Conservation (phyloP, 92 coral and sea anemone species). For the Siderastrea siderea region DNA sequence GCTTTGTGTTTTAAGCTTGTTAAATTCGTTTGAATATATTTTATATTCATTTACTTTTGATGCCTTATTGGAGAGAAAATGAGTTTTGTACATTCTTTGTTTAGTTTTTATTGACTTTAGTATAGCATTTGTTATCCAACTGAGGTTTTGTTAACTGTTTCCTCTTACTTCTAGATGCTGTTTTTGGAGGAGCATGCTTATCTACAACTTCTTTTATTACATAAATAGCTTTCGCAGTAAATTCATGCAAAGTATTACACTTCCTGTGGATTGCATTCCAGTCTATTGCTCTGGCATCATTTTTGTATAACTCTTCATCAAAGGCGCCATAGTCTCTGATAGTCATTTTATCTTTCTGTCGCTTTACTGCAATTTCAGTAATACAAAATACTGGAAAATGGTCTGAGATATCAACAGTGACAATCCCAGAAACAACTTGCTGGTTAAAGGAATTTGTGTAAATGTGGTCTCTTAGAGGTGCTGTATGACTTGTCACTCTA, state of each 20-base stretch:
- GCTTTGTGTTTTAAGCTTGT: constrained; percentile 6
- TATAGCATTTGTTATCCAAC: constrained; percentile 41
- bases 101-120: constrained; percentile 40
- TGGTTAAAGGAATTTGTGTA: constrained; percentile 4
- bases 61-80: neutral
- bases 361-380: neutral
- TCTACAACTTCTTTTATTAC: neutral
- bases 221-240: neutral
- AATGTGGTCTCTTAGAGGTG: too few relatives aligned
- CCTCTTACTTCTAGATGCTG: neutral
- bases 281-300: constrained; percentile 5
- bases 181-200: constrained; percentile 55
- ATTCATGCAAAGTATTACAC: constrained; percentile 2
- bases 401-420: constrained; percentile 26
- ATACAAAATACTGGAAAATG: neutral
- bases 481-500: too few relatives aligned
- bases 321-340: neutral
- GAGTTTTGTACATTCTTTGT: constrained; percentile 29
- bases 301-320: neutral
- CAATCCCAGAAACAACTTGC: constrained; percentile 25
- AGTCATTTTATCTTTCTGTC: neutral
- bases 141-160: constrained; percentile 30
- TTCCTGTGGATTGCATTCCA: neutral
- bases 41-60: constrained; percentile 3
- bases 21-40: constrained; percentile 17